Percentiles rank a stretch among this genome's conserved stretches.
Evolutionary conservation across 2,888 invertebrate genomes (phyloP).

Genomic region (Zeuzera pyrina): DNA sequence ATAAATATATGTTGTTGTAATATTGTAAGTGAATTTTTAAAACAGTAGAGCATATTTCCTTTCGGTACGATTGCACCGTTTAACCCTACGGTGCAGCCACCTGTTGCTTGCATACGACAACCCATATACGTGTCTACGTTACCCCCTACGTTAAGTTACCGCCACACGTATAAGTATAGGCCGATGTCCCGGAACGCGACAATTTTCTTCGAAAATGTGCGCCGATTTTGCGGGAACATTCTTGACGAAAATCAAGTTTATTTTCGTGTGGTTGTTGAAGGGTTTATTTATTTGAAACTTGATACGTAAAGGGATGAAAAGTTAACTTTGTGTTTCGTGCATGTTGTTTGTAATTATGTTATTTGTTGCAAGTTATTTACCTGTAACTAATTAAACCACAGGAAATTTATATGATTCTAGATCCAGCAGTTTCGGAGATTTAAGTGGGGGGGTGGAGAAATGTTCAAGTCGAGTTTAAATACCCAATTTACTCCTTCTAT

Average conservation of each 20-base stretch:
- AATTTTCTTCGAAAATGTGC: slow-evolving; percentile 22
- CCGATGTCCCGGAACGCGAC: slow-evolving; percentile 20
- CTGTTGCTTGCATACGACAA: slow-evolving; percentile 65
- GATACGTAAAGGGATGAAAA: slow-evolving; percentile 31
- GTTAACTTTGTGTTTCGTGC: too few species aligned
- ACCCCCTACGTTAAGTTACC: slow-evolving; percentile 24
- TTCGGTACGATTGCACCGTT: slow-evolving; percentile 31
- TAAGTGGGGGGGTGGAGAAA: too few species aligned
- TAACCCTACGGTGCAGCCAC: slow-evolving; percentile 69
- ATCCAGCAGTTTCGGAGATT: too few species aligned
- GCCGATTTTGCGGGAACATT: slow-evolving; percentile 28
- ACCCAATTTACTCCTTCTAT: too few species aligned
- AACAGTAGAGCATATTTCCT: slow-evolving; percentile 33
- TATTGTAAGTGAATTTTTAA: slow-evolving; percentile 2
- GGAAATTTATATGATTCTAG: too few species aligned
- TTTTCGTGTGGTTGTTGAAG: slow-evolving; percentile 38
- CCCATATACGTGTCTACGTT: slow-evolving; percentile 31
- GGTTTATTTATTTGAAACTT: slow-evolving; percentile 45
- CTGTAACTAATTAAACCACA: too few species aligned
- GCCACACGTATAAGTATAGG: slow-evolving; percentile 21
- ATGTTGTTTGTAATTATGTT: too few species aligned
- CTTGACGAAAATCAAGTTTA: slow-evolving; percentile 57
- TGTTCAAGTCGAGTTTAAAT: too few species aligned
- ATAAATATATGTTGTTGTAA: too few species aligned
- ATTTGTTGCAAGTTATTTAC: too few species aligned